Base-by-base conservation (phyloP, 1,140 invertebrate species). In the Listronotus oregonensis region DNA sequence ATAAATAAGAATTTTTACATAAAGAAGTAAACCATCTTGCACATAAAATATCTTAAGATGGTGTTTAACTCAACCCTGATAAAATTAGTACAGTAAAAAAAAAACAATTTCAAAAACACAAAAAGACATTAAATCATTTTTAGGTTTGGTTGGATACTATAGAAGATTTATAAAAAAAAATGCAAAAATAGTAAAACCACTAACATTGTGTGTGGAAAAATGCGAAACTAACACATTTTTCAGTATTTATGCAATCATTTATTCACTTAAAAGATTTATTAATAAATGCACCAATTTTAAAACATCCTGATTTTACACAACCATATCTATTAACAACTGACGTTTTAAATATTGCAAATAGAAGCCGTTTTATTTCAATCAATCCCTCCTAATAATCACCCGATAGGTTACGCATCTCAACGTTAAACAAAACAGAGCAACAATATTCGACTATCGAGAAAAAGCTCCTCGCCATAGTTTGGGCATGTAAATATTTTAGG, bases 391-490 rank as follows among this genome's bases (percentile, higher is more conserved):
- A 59, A 65, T 44, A 64, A 75, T 52, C 27, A 37, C 15, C 71
- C 76, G 6, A 69, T 79, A 32, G 65, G 71, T 12, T 78, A 68
- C 40, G 64, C 64, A 6, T 64, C 43, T 21, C 40, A 52, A 70
- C 65, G 7, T 46, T 77, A 14, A 75, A 68, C 31, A 32, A 65
- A 54, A 18, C 64, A 11, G 73, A 78, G 71, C 11, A 39, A 27
- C 69, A 65, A 27, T 73, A 71, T 52, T 42, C 17, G 9, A 70
- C 66, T 6, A 73, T 59, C 8, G 72, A 68, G 47, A 75, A 69
- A 72, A 63, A 81, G 63, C 56, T 68, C 1, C 65, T 83, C 17
- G 81, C 78, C 0, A 71, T 84, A 18, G 66, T 73, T 14, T 56
- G 60, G 39, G 42, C 68, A 31, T 47, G 59, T 18, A 68, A 74